Evolutionary conservation across 2,888 invertebrate species (phyloP), one percentile per base, ranked within the genome.

Genomic region (Epinotia nisella): DNA sequence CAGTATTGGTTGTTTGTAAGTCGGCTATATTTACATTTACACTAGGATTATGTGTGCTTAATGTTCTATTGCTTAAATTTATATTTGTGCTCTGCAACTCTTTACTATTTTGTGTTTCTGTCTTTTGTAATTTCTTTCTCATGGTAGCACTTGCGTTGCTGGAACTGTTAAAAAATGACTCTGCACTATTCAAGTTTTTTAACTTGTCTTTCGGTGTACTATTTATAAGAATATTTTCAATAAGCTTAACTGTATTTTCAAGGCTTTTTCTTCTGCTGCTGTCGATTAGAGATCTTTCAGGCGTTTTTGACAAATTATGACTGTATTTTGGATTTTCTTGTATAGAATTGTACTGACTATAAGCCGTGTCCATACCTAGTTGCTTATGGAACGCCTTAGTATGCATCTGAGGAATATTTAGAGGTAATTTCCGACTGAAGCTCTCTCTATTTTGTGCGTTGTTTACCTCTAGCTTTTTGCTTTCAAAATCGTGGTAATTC

Each of bases 161-260:
- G 21, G 41, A 41, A 21, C 13, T 17, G 11, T 62, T 17, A 3
- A 29, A 5, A 35, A 59, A 17, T 19, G 58, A 35, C 13, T 59
- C 49, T 3, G 13, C 11, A 19, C 5, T 45, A 45, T 45, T 29
- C 13, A 41, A 9, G n/a, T 51, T 59, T 53, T 39, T 68, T 19
- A 51, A 69, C 7, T 79, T 78, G 17, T 79, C 78, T 64, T 81
- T 83, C 0, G 84, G 80, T 15, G 67, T 67, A 3, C 82, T 83
- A 56, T 85, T 85, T 17, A 85, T 87, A 41, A 90, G 78, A 21
- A 91, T 88, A 65, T 89, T 86, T 77, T 91, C 91, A 70, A 91
- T 90, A 70, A 91, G 76, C 76, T 85, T 87, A 0, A 91, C 89
- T 0, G 91, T 91, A 45, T 90, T 89, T 75, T 90, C 91, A 39